Conservation (phyloP, 2,888 invertebrate genomes). For the Crioceris asparagi region DNA sequence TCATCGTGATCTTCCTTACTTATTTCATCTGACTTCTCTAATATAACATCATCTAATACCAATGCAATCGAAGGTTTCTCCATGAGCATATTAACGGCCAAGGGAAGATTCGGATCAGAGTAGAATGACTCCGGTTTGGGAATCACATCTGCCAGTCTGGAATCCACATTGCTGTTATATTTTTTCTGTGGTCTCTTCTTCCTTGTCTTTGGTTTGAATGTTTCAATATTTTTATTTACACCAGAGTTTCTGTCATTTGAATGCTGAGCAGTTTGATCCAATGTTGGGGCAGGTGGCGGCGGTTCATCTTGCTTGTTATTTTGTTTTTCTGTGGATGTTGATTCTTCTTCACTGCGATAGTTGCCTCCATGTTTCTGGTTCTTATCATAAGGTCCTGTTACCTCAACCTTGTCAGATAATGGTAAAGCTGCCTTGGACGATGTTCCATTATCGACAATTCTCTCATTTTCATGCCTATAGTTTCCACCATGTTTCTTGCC, state of each 20-base stretch:
- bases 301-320: slow-evolving; percentile 3
- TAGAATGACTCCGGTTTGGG: slow-evolving; percentile 28
- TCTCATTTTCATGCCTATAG: slow-evolving; percentile 4
- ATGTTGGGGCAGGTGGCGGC: not conserved
- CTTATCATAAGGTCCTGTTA: slow-evolving; percentile 17
- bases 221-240: slow-evolving; percentile 2
- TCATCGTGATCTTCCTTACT: not conserved
- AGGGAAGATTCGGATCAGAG: slow-evolving; percentile 27
- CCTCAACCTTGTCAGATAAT: slow-evolving; percentile 14
- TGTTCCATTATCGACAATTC: slow-evolving; percentile 1
- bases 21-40: not conserved
- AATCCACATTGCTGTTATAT: slow-evolving; percentile 7
- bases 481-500: slow-evolving; percentile 9
- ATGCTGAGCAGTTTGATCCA: not conserved
- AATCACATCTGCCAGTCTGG: slow-evolving; percentile 24
- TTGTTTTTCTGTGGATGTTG: not conserved
- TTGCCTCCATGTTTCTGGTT: slow-evolving; percentile 22
- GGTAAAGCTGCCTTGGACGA: slow-evolving; percentile 3
- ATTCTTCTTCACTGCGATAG: slow-evolving; percentile 11
- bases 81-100: slow-evolving; percentile 26
- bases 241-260: not conserved
- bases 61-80: slow-evolving; percentile 6
- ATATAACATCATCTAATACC: not conserved
- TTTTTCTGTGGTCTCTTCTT: slow-evolving; percentile 10
- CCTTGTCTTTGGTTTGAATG: slow-evolving; percentile 6